A percentile compares a stretch with the other conserved stretches of the same genome.
These are phyloP conservation scores for Brachionus plicatilis DNA, from an alignment of 1,140 invertebrate species.

Conservation along the genomic window DNA sequence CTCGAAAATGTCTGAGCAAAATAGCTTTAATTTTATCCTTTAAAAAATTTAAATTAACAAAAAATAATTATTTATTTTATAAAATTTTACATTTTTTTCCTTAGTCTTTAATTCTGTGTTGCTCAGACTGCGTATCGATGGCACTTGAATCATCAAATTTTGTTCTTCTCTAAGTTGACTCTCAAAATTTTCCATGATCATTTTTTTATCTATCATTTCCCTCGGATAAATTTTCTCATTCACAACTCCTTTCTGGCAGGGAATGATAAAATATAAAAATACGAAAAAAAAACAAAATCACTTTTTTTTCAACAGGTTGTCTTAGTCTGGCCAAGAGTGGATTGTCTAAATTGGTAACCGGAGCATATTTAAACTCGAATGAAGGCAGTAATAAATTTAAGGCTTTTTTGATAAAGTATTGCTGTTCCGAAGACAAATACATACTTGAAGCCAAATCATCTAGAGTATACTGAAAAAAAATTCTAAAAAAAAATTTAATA, in stretches of 20 bases:
- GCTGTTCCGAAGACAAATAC: constrained; percentile 8
- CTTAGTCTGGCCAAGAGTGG: not conserved
- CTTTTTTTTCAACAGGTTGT: not conserved
- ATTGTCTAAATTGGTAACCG: not conserved
- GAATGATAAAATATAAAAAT: not conserved
- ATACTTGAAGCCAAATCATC: constrained; percentile 5
- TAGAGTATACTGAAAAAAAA: not conserved
- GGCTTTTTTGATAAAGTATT: not conserved
- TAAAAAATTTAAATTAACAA: not conserved
- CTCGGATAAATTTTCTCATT: not conserved
- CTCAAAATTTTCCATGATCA: constrained; percentile 10
- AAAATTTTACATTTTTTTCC: not conserved
- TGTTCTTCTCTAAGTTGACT: not conserved
- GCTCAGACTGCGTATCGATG: not conserved
- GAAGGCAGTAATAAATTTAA: not conserved
- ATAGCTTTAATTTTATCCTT: not conserved
- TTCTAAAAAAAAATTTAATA: not conserved
- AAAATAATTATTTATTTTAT: not conserved
- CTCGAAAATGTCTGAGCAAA: not conserved
- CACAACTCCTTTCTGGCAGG: not conserved
- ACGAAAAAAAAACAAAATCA: not conserved
- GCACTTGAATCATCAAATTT: constrained; percentile 22
- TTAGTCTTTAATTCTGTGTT: not conserved
- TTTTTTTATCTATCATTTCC: not conserved
- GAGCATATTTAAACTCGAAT: constrained; percentile 10